Conservation (phyloP, 2,113 vertebrate species). For the Corythoichthys haematopterus region DNA sequence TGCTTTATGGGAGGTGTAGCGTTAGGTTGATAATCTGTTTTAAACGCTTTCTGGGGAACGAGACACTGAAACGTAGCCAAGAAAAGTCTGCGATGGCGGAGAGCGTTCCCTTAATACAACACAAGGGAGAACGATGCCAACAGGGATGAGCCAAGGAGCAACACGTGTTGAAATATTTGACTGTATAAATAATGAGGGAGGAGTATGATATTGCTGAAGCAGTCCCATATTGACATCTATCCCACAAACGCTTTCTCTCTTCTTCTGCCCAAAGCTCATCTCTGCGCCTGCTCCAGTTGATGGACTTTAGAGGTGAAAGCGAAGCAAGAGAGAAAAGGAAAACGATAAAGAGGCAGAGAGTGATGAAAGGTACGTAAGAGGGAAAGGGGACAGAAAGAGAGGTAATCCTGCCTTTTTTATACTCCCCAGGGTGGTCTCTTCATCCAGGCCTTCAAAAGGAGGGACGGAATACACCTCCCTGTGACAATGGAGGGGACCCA, state of each 20-base stretch:
- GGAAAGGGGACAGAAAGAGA: slow-evolving; percentile 51
- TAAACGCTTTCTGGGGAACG: slow-evolving; percentile 72
- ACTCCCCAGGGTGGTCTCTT: slow-evolving; percentile 72
- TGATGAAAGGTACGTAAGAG: slow-evolving; percentile 38
- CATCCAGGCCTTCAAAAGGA: slow-evolving; percentile 67
- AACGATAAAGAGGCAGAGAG: slow-evolving; percentile 36
- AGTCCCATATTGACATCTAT: slow-evolving; percentile 56
- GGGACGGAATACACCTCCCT: slow-evolving; percentile 65
- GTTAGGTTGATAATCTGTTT: slow-evolving; percentile 68
- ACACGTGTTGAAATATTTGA: slow-evolving; percentile 67
- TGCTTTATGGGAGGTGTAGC: slow-evolving; percentile 61
- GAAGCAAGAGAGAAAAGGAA: slow-evolving; percentile 23
- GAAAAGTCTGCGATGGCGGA: slow-evolving; percentile 45
- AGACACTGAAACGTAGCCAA: slow-evolving; percentile 65
- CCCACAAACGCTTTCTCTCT: slow-evolving; percentile 46
- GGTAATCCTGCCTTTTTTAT: slow-evolving; percentile 68
- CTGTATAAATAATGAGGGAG: slow-evolving; percentile 57
- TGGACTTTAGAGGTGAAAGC: slow-evolving; percentile 40
- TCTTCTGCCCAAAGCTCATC: too few relatives aligned
- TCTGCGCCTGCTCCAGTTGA: slow-evolving; percentile 31
- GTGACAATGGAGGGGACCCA: slow-evolving; percentile 70
- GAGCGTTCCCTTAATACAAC: slow-evolving; percentile 50
- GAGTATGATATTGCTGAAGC: slow-evolving; percentile 52
- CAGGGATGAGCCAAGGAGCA: slow-evolving; percentile 47
- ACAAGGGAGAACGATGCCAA: slow-evolving; percentile 42